These are phyloP conservation scores for Coregonus clupeaformis DNA, from an alignment of 2,113 vertebrate species.

Conservation along the genomic window DNA sequence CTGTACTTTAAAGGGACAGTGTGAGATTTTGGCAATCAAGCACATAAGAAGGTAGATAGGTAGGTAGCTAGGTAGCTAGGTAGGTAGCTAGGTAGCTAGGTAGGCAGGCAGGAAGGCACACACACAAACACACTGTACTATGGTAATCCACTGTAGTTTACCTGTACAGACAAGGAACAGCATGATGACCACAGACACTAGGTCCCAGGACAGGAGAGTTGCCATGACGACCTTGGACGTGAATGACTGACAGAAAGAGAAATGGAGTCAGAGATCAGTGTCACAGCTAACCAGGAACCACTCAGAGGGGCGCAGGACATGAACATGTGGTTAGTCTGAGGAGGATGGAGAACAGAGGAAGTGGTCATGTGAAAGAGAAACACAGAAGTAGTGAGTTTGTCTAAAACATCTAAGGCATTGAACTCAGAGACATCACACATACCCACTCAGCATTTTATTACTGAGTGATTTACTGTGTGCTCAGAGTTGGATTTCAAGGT, in stretches of 20 bases:
- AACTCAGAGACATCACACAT: no score
- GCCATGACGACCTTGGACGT: conserved; percentile 1
- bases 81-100: no score
- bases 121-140: background rate
- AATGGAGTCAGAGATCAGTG: background rate
- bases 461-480: no score
- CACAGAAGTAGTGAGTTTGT: no score
- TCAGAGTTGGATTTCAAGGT: no score
- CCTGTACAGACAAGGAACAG: conserved; percentile 24
- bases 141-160: conserved; percentile 16
- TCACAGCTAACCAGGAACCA: background rate
- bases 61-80: background rate
- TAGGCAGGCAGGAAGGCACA: background rate
- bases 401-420: no score
- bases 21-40: no score
- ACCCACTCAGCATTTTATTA: no score
- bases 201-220: background rate
- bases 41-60: no score
- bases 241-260: background rate
- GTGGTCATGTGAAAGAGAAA: conserved; percentile 1
- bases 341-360: conserved; percentile 1
- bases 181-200: background rate
- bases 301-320: background rate
- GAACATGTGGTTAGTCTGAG: background rate
- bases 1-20: no score